phyloP scores from a whole-genome alignment of 1,140 invertebrate genomes.

The Pemphigus obesinymphae region DNA sequence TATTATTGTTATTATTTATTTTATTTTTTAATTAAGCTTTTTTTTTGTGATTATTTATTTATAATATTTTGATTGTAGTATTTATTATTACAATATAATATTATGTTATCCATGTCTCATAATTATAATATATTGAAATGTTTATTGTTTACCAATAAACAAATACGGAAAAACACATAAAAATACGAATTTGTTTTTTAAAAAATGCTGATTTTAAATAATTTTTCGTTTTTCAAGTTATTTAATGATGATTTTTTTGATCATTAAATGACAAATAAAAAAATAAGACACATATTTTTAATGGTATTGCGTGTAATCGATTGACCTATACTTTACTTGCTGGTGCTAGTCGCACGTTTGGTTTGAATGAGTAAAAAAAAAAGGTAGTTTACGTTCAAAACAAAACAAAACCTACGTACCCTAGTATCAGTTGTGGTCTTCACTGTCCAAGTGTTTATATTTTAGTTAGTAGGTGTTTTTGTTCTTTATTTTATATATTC shows the following conservation, averaged over 20 bases:
- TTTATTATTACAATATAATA: background rate
- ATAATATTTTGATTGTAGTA: background rate
- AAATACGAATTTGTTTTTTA: background rate
- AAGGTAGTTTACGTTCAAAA: background rate
- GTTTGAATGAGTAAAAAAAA: background rate
- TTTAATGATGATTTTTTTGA: background rate
- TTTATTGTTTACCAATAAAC: slow-evolving; percentile 15
- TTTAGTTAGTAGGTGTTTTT: background rate
- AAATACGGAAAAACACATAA: background rate
- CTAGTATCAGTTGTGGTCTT: background rate
- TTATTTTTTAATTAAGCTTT: background rate
- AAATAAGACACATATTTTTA: background rate
- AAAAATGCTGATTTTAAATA: background rate
- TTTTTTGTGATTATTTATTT: background rate
- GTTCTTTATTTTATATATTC: background rate
- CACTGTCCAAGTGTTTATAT: background rate
- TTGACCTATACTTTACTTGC: slow-evolving; percentile 1
- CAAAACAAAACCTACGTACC: background rate
- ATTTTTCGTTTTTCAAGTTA: background rate
- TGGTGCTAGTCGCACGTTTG: background rate
- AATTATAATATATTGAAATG: background rate
- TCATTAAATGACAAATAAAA: background rate
- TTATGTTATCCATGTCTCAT: background rate
- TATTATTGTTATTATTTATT: slow-evolving; percentile 17
- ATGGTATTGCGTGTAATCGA: background rate